Evolutionary conservation across 2,797 vertebrate species (phyloP).

Genomic region (Lutjanus argentimaculatus): DNA sequence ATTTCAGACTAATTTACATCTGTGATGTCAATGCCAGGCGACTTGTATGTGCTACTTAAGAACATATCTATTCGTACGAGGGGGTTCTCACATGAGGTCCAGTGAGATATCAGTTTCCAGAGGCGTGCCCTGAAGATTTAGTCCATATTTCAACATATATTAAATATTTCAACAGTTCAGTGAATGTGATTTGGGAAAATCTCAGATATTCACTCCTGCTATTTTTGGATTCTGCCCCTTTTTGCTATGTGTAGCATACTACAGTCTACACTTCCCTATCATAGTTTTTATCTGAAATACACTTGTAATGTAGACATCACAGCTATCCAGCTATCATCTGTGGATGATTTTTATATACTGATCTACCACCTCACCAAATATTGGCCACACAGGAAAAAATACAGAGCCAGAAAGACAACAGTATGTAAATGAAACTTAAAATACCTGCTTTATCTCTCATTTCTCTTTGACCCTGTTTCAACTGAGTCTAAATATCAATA

Average conservation of each 20-base stretch:
- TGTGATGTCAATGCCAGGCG: too few species aligned
- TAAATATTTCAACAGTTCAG: background rate
- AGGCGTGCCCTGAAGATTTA: background rate
- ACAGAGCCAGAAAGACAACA: background rate
- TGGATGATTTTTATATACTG: conserved; percentile 1
- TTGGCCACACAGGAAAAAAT: background rate
- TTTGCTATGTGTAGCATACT: background rate
- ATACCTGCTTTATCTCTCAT: background rate
- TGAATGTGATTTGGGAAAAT: background rate
- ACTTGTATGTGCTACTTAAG: too few species aligned
- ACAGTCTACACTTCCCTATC: background rate
- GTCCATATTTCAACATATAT: background rate
- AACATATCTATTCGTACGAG: too few species aligned
- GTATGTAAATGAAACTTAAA: background rate
- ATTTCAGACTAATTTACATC: too few species aligned
- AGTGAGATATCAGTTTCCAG: background rate
- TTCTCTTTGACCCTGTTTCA: background rate
- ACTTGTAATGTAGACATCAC: background rate
- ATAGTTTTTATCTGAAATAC: background rate
- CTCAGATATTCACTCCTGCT: background rate
- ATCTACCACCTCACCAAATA: background rate
- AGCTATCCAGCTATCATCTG: too few species aligned
- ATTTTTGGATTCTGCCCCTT: conserved; percentile 6
- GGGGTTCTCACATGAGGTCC: too few species aligned
- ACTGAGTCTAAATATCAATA: background rate